phyloP scores from a whole-genome alignment of 2,113 vertebrate genomes.

The Columba livia region DNA sequence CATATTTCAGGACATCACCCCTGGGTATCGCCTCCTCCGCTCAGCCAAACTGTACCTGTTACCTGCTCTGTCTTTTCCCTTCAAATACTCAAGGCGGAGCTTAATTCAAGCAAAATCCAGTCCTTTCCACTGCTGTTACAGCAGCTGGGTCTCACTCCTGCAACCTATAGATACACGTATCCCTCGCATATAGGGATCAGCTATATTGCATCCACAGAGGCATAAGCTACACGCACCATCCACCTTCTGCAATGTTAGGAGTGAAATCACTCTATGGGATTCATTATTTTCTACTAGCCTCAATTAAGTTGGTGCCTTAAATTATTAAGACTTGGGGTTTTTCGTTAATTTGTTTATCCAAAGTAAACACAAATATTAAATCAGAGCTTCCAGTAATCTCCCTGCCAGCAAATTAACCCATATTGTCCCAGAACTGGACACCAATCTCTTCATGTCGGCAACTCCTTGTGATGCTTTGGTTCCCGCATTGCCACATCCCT shows the following conservation, averaged over 20 bases:
- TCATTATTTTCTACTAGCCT: neutral
- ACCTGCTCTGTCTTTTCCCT: neutral
- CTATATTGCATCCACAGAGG: fast-evolving
- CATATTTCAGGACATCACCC: neutral
- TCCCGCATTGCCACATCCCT: fast-evolving
- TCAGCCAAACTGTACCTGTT: fast-evolving
- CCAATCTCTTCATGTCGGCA: neutral
- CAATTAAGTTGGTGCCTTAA: neutral
- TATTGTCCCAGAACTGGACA: neutral
- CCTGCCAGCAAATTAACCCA: slow-evolving; percentile 20
- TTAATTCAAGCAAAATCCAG: neutral
- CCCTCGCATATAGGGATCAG: neutral
- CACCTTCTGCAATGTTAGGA: neutral
- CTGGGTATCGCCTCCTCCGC: fast-evolving
- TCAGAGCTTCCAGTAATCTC: slow-evolving; percentile 3
- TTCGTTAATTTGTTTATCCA: slow-evolving; percentile 31
- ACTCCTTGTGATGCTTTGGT: neutral
- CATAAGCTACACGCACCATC: neutral
- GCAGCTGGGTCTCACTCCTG: neutral
- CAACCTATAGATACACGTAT: neutral
- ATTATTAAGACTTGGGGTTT: slow-evolving; percentile 22
- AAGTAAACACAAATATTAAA: slow-evolving; percentile 55
- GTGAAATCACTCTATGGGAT: neutral
- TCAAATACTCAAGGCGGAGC: neutral
- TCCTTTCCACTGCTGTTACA: neutral